Evolutionary conservation across 2,797 vertebrate genomes (phyloP).

Genomic region (Psittacula derbiana): DNA sequence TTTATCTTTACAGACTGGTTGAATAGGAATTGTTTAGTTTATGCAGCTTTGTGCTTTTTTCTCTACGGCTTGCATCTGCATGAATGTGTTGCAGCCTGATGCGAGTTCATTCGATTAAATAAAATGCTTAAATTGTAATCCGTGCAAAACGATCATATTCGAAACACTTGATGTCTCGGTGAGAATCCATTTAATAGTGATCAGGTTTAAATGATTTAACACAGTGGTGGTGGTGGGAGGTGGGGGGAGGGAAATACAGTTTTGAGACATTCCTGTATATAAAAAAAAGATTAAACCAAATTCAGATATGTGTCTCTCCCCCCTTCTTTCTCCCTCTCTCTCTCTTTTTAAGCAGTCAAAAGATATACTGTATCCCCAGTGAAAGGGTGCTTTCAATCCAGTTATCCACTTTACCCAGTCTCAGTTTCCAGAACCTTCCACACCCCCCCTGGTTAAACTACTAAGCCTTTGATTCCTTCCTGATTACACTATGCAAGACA

Average conservation of each 20-base stretch:
- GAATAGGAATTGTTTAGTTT: slow-evolving; percentile 49
- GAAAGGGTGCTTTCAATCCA: slow-evolving; percentile 69
- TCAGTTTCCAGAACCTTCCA: slow-evolving; percentile 79
- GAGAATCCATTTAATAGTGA: slow-evolving; percentile 74
- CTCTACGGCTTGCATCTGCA: slow-evolving; percentile 67
- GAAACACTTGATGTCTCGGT: slow-evolving; percentile 70
- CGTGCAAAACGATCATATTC: slow-evolving; percentile 72
- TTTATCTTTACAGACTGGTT: slow-evolving; percentile 60
- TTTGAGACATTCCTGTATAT: slow-evolving; percentile 49
- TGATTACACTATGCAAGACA: slow-evolving; percentile 79
- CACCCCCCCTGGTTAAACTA: slow-evolving; percentile 70
- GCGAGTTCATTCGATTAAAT: slow-evolving; percentile 69
- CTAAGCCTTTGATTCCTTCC: slow-evolving; percentile 78
- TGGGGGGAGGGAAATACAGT: slow-evolving; percentile 51
- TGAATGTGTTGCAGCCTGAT: slow-evolving; percentile 60
- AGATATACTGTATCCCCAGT: slow-evolving; percentile 67
- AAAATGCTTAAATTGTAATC: slow-evolving; percentile 74
- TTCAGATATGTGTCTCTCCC: slow-evolving; percentile 45
- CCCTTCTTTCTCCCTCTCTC: background rate
- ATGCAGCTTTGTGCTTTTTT: slow-evolving; percentile 51
- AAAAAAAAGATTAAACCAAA: slow-evolving; percentile 62
- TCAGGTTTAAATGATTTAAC: slow-evolving; percentile 72
- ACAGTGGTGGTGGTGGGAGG: slow-evolving; percentile 54
- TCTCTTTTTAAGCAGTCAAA: slow-evolving; percentile 23
- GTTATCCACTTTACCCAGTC: slow-evolving; percentile 62